phyloP scores from a whole-genome alignment of 2,888 invertebrate species.

The Minunthozetes semirufus region DNA sequence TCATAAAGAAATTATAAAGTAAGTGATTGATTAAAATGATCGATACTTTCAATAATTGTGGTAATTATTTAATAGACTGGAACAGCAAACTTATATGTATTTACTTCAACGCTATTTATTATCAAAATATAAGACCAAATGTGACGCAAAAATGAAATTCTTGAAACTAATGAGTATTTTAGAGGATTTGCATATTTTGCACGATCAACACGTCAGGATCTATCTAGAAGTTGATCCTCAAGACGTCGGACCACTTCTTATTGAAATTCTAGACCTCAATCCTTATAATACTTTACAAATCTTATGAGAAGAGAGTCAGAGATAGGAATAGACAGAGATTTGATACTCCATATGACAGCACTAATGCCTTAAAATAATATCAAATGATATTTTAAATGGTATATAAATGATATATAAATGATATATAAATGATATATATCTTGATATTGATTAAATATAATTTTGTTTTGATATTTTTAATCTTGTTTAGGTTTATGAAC shows the following conservation, averaged over 20 bases:
- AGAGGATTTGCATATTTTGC: constrained; percentile 75
- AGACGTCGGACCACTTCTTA: constrained; percentile 80
- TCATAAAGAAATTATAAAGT: constrained; percentile 69
- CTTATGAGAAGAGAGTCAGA: too few species aligned
- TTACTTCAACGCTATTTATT: constrained; percentile 42
- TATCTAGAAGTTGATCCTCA: constrained; percentile 86
- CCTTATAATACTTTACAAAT: too few species aligned
- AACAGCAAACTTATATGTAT: constrained; percentile 39
- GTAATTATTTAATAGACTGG: not conserved
- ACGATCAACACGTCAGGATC: constrained; percentile 83
- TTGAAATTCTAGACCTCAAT: constrained; percentile 76
- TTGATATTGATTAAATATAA: too few species aligned
- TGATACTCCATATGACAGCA: too few species aligned
- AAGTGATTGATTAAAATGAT: constrained; percentile 4
- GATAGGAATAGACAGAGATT: too few species aligned
- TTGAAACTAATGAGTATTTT: constrained; percentile 82
- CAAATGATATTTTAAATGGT: too few species aligned
- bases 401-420: too few species aligned
- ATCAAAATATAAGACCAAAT: constrained; percentile 37
- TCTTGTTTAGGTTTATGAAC: too few species aligned
- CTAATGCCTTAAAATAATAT: too few species aligned
- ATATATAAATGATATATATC: too few species aligned
- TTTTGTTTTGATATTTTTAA: too few species aligned
- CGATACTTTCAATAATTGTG: not conserved
- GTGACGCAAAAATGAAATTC: constrained; percentile 53